Evolutionary conservation across 2,888 invertebrate species (phyloP).

Genomic region (Ametastegia equiseti): DNA sequence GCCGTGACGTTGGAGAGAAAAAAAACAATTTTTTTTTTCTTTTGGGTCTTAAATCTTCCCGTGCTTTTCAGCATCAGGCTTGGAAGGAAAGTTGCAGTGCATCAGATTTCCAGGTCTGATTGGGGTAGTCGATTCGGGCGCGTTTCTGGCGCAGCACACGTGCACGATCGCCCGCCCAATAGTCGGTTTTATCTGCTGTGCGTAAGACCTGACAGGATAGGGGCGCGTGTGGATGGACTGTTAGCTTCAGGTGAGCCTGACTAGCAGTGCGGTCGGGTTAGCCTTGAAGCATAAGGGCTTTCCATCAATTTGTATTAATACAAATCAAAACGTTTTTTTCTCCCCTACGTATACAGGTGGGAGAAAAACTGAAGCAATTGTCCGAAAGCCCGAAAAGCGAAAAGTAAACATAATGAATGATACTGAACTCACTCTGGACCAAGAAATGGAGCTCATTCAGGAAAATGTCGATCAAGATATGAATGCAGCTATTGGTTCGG

Average conservation of each 20-base stretch:
- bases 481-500: too few species aligned
- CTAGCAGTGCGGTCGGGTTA: slow-evolving; percentile 9
- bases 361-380: not conserved
- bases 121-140: not conserved
- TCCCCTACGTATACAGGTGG: not conserved
- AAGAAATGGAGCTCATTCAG: not conserved
- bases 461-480: too few species aligned
- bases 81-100: not conserved
- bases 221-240: slow-evolving; percentile 1
- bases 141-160: not conserved
- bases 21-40: too few species aligned
- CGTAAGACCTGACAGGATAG: not conserved
- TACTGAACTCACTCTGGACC: not conserved
- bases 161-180: slow-evolving; percentile 16
- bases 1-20: not conserved
- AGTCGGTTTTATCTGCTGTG: slow-evolving; percentile 5
- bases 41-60: not conserved
- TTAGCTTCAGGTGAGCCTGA: not conserved
- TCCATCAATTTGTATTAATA: not conserved
- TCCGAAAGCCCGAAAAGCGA: slow-evolving; percentile 4
- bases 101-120: not conserved
- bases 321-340: not conserved
- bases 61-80: not conserved
- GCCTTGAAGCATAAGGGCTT: slow-evolving; percentile 6
- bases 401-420: not conserved